phyloP scores from a whole-genome alignment of 2,797 vertebrate genomes.

The Vireo griseus region DNA sequence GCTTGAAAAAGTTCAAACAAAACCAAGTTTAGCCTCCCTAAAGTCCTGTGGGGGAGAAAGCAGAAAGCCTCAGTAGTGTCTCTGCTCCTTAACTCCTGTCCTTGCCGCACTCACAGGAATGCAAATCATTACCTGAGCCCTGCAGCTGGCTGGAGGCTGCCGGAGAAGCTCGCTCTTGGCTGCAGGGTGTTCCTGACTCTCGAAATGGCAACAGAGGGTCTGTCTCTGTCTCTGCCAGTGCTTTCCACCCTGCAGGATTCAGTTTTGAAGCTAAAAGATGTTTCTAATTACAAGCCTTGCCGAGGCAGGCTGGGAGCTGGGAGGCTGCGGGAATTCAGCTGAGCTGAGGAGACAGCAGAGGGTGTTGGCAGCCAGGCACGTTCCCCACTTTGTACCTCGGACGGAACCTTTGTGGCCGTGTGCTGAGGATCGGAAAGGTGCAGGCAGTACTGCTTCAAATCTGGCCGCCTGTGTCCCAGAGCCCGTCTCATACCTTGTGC shows the following conservation, averaged over 20 bases:
- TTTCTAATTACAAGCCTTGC: not conserved
- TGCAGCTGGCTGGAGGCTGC: not conserved
- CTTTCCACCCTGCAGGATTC: not conserved
- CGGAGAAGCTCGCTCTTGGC: not conserved
- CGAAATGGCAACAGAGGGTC: not conserved
- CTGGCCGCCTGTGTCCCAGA: not conserved
- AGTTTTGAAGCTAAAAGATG: slow-evolving; percentile 27
- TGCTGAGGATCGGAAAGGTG: fast-evolving
- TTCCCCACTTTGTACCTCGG: fast-evolving
- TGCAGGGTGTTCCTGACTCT: not conserved
- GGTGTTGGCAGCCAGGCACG: not conserved
- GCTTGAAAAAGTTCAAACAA: slow-evolving; percentile 19
- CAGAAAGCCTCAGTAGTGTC: not conserved
- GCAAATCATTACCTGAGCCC: not conserved
- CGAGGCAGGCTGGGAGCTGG: not conserved
- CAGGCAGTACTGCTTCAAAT: not conserved
- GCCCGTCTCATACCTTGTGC: not conserved
- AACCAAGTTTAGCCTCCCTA: not conserved
- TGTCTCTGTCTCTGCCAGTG: not conserved
- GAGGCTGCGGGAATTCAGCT: fast-evolving
- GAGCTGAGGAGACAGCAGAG: not conserved
- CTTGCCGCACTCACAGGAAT: not conserved
- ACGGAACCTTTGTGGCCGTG: not conserved
- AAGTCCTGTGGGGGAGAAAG: not conserved
- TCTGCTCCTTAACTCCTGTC: not conserved